These are phyloP conservation scores for Mastacembelus armatus DNA, from an alignment of 2,797 vertebrate genomes.

Conservation along the genomic window DNA sequence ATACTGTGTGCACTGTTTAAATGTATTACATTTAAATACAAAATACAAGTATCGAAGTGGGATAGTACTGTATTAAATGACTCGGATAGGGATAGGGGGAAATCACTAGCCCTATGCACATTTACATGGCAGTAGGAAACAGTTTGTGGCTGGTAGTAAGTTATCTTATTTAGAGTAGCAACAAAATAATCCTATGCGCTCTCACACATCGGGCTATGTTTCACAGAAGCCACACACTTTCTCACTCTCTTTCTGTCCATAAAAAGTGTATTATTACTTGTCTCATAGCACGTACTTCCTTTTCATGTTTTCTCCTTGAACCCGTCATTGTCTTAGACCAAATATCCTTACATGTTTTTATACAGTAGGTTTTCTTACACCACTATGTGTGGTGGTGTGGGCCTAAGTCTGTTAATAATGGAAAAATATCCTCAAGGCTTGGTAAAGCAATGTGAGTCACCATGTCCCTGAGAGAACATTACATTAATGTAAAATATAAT, in stretches of 20 bases:
- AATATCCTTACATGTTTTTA: conserved; percentile 11
- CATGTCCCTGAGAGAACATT: conserved; percentile 22
- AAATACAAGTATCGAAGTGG: no score
- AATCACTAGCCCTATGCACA: no score
- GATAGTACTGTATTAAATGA: no score
- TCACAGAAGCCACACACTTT: neutral
- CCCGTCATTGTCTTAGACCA: neutral
- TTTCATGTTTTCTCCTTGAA: neutral
- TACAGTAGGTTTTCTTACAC: neutral
- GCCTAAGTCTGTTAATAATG: conserved; percentile 46
- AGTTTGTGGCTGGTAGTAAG: neutral
- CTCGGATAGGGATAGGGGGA: no score
- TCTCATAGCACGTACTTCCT: neutral
- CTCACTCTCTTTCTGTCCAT: neutral
- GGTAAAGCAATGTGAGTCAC: conserved; percentile 36
- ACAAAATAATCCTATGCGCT: neutral
- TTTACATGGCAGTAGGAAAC: neutral
- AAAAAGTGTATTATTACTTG: no score
- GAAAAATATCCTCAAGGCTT: conserved; percentile 46
- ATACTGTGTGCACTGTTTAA: no score
- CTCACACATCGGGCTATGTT: neutral
- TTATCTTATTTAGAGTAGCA: neutral
- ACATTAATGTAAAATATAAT: conserved; percentile 40
- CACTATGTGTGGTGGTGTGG: conserved; percentile 12
- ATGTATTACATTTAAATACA: no score